Conservation (phyloP, 2,888 invertebrate species). For the Syrphus vitripennis region DNA sequence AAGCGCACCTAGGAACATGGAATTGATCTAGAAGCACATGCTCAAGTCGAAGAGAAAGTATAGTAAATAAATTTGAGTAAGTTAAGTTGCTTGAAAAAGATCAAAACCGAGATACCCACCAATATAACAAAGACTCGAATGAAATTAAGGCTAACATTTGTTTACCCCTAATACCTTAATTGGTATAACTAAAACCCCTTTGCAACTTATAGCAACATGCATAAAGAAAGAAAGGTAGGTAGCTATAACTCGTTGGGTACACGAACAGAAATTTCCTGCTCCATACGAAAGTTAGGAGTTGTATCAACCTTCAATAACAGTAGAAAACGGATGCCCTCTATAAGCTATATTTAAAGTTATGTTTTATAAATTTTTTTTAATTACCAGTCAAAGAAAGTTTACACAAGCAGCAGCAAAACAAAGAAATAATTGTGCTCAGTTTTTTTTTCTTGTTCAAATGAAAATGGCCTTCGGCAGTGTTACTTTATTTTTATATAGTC, state of each 20-base stretch:
- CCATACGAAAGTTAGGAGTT: background rate
- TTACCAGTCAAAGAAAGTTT: constrained; percentile 59
- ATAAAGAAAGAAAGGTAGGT: background rate
- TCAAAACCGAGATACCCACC: too few species aligned
- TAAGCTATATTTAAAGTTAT: constrained; percentile 27
- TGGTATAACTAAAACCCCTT: background rate
- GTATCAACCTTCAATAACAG: background rate
- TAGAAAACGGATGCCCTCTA: background rate
- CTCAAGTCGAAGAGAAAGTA: background rate
- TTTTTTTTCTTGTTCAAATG: constrained; percentile 56
- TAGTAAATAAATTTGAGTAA: background rate
- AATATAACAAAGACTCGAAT: background rate
- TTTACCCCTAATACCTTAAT: background rate
- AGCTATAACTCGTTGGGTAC: background rate
- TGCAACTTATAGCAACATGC: background rate
- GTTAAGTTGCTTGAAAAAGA: background rate
- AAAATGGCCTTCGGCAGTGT: constrained; percentile 60
- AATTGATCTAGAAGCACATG: background rate
- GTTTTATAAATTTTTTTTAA: background rate
- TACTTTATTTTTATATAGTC: background rate
- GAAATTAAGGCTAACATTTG: too few species aligned
- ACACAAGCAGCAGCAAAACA: constrained; percentile 57
- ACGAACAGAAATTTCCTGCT: background rate
- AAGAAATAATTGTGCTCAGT: constrained; percentile 56
- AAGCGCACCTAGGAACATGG: too few species aligned